Evolutionary conservation across 2,113 vertebrate genomes (phyloP).

Genomic region (Gnathonemus longibarbis): DNA sequence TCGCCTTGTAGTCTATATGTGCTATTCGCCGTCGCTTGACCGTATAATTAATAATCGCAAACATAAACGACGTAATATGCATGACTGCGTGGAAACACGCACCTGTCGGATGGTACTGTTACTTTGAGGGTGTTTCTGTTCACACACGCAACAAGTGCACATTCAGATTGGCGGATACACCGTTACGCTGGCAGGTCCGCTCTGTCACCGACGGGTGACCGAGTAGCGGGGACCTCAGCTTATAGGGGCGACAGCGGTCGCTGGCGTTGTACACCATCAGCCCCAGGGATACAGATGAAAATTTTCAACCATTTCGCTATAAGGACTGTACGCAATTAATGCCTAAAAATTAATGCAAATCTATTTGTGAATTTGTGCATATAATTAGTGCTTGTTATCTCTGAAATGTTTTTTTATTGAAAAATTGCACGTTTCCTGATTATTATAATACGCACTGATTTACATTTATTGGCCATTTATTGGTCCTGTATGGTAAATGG

Average conservation of each 20-base stretch:
- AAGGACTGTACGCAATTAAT: background rate
- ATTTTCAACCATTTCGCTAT: background rate
- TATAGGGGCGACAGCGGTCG: background rate
- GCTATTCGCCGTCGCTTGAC: background rate
- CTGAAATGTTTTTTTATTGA: background rate
- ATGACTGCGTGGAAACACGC: background rate
- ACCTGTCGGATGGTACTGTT: background rate
- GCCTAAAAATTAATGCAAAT: background rate
- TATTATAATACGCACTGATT: background rate
- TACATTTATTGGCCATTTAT: background rate
- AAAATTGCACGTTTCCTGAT: background rate
- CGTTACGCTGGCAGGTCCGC: background rate
- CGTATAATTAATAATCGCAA: background rate
- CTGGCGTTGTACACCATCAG: background rate
- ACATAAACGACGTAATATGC: background rate
- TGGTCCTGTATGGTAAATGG: background rate
- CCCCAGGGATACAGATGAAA: background rate
- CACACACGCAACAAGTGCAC: background rate
- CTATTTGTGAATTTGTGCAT: background rate
- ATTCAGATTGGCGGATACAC: background rate
- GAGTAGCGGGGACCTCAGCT: background rate
- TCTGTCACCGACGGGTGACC: background rate
- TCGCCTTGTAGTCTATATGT: background rate
- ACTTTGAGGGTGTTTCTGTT: background rate
- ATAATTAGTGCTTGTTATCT: background rate